Percentiles rank a stretch among this genome's conserved stretches.
Evolutionary conservation across 2,888 invertebrate species (phyloP).

Genomic region (Caenorhabditis wallacei): DNA sequence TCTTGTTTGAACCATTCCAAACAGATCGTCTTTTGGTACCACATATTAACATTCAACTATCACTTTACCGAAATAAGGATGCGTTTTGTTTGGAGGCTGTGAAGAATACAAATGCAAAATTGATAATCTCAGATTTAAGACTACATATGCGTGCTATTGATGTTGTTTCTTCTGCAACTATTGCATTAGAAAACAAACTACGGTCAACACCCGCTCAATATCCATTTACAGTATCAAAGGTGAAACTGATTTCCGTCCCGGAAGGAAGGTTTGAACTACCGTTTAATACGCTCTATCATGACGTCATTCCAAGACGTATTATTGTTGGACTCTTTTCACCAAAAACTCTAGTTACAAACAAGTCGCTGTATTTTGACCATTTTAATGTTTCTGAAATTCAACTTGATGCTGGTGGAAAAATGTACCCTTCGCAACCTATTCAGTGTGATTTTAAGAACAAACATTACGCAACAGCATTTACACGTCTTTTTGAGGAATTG

Average conservation of each 20-base stretch:
- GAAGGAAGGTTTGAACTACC: neutral
- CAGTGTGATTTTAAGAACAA: conserved; percentile 18
- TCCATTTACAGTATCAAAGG: neutral
- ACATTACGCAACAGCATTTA: conserved; percentile 21
- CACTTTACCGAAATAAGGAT: conserved; percentile 31
- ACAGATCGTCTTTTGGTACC: conserved; percentile 21
- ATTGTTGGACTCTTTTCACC: neutral
- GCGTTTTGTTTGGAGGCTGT: neutral
- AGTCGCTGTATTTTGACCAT: conserved; percentile 10
- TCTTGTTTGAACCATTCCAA: conserved; percentile 25
- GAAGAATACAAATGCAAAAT: neutral
- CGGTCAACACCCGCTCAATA: neutral
- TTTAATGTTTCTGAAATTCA: conserved; percentile 20
- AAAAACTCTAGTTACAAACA: neutral
- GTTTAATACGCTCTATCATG: neutral
- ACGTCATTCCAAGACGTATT: neutral
- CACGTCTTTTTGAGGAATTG: conserved; percentile 19
- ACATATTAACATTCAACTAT: conserved; percentile 32
- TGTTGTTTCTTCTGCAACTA: conserved; percentile 23
- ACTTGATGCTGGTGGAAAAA: conserved; percentile 26
- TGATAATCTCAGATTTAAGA: conserved; percentile 17
- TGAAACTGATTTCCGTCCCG: neutral
- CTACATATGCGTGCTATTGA: conserved; percentile 39
- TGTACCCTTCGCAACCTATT: conserved; percentile 28
- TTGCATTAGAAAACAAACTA: conserved; percentile 1